Percentiles rank a stretch among this genome's conserved stretches.
Conservation (phyloP, 92 coral and sea anemone genomes). For the Blastomussa wellsi region DNA sequence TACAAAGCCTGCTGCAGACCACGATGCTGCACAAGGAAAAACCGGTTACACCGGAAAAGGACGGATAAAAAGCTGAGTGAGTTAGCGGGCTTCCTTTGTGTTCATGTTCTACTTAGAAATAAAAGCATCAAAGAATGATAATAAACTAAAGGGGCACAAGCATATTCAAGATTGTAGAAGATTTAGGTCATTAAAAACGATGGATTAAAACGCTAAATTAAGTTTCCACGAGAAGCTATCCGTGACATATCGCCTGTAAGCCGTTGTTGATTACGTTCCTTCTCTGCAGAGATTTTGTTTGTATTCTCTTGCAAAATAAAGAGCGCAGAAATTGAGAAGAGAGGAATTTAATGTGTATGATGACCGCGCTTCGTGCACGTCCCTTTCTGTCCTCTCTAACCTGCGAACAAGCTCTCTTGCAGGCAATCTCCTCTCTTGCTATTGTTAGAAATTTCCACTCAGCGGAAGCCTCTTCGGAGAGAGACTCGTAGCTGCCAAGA, state of each 20-base stretch:
- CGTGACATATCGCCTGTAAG: background rate
- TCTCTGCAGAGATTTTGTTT: too few relatives aligned
- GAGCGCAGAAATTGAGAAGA: background rate
- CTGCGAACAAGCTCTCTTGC: too few relatives aligned
- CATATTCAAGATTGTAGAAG: background rate
- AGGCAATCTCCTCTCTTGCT: background rate
- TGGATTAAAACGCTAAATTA: too few relatives aligned
- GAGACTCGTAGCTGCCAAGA: background rate
- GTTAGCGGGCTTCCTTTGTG: background rate
- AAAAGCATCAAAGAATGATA: background rate
- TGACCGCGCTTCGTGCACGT: background rate
- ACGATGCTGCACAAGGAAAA: constrained; percentile 37
- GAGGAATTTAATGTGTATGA: background rate
- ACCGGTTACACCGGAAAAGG: constrained; percentile 15
- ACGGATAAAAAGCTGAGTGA: constrained; percentile 36
- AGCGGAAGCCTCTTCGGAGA: background rate
- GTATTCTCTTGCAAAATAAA: too few relatives aligned
- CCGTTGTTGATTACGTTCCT: background rate
- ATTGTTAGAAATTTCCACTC: background rate
- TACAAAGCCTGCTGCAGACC: constrained; percentile 50
- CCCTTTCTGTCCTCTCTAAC: too few relatives aligned
- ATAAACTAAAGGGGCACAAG: background rate
- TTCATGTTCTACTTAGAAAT: too few relatives aligned
- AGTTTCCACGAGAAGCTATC: background rate
- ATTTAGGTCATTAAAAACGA: too few relatives aligned